Base-by-base conservation (phyloP, 2,888 invertebrate genomes). In the Dendrolimus pini region DNA sequence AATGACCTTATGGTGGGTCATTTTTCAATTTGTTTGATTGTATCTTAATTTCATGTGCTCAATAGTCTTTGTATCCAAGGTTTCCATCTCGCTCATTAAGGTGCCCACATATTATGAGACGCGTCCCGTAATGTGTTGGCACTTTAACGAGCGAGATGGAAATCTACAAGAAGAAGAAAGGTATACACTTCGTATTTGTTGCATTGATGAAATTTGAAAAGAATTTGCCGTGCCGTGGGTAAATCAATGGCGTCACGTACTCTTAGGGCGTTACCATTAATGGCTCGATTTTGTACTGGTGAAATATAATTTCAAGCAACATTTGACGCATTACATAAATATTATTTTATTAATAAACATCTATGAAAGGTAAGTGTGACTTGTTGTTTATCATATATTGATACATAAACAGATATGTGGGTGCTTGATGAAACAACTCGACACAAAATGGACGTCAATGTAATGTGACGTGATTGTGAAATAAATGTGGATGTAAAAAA, bases 361-460 rank as follows among this genome's bases (percentile, higher is more conserved):
- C 59, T 62, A 62, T 60, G 54, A 53, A 68, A 75, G 80, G 83
- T 83, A 72, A 82, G 83, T 74, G 41, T 58, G 62, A 47, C 12
- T 12, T 47, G 12, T 47, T 47, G 12, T 47, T 47, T 10, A 47
- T 12, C 12, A 12, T 47, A 6, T 8, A 47, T 10, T 47, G 47
- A 12, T 47, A 47, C 47, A 47, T 9, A 56, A 59, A 54, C 54
- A 58, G 54, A 54, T 55, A 54, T 56, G 59, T 59, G 41, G 54
- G 41, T 58, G 41, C 61, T 60, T 58, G 61, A 56, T 56, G 59
- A 70, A 76, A 67, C 64, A 64, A 72, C 71, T 74, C 73, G 68
- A 72, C 76, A 88, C 89, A 89, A 89, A 87, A 89, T 89, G 89
- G 89, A 88, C 88, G 89, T 87, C 89, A 81, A 72, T 75, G 74